Base-by-base conservation (phyloP, 2,888 invertebrate species). In the Ormyrus pomaceus region DNA sequence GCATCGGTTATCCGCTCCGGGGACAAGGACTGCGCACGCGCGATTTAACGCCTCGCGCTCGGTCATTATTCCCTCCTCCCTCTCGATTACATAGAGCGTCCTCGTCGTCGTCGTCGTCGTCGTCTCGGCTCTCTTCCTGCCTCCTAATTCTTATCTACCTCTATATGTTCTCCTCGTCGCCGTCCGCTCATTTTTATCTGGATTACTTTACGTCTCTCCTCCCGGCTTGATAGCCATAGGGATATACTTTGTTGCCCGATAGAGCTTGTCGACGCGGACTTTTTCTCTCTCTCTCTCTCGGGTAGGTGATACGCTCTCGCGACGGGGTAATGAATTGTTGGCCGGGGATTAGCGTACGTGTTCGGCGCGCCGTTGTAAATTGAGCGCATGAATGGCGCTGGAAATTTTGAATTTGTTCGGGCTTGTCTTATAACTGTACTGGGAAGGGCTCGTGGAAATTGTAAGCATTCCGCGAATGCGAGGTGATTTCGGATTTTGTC, bases 61-160 rank as follows among this genome's bases (percentile, higher is more conserved):
- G 56, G 62, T 76, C 74, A n/a, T 69, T 64, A 70, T 55, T 76
- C 61, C 53, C 62, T 11, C 34, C 6, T 46, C 13, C 34, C 10
- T 19, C 58, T 50, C 56, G 61, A 19, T 51, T 45, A 48, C n/a
- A 46, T n/a, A 56, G 7, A 51, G 19, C 19, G 45, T 51, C 46
- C 9, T 8, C 8, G 11, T 11, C 62, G 34, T 34, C 34, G 3
- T 3, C 34, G 34, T 34, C 34, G 34, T 11, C 62, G n/a, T 2
- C n/a, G n/a, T n/a, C n/a, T n/a, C n/a, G n/a, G n/a, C n/a, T n/a
- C 34, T 66, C 53, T 75, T 59, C 59, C 75, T 68, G 51, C 34
- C 69, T 56, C 56, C 62, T 76, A 76, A 76, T 69, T 62, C 69
- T 69, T 50, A 62, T 64, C 55, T 55, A 34, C 13, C 19, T 10